Base-by-base conservation (phyloP, 2,113 vertebrate species). In the Xiphophorus hellerii region DNA sequence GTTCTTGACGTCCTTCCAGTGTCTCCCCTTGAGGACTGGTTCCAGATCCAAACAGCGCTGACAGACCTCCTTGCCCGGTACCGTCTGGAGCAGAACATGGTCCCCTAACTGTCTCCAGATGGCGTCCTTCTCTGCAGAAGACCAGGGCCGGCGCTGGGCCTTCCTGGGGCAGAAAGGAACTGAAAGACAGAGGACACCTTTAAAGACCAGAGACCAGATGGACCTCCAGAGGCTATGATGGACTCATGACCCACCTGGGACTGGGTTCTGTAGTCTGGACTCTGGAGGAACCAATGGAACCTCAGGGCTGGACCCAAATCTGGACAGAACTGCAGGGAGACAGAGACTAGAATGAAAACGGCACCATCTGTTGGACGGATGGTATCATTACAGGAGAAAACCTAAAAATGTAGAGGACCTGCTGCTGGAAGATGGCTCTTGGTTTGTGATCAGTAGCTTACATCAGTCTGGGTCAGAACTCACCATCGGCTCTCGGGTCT, bases 1-100 rank as follows among this genome's bases (percentile, higher is more conserved):
- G 83, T 90, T 90, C 69, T 91, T 91, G 17, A 91, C 67, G 51
- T 91, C 87, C 54, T 90, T 91, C 90, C 90, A 91, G 78, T 88
- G 88, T 37, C 88, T 62, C 2, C 87, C 87, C 58, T 69, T 86
- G 15, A 90, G 90, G 33, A 80, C 85, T 0, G 88, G 90, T 22
- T 90, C 88, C 4, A 89, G 58, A 70, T 88, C 90, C 72, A 90
- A 82, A 62, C 88, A 91, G 15, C 82, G 77, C 78, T 90, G 87
- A 69, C 90, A 91, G 69, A 86, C 84, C 35, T 91, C 90, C 44
- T 91, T 91, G 3, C 90, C 90, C 0, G 88, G 90, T 5, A 91
- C 88, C 0, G 87, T 73, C 77, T 90, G 88, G 28, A 87, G 62
- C 17, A 89, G 73, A 0, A 90, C 84, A 1, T 90, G 84, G 69